phyloP scores from a whole-genome alignment of 2,888 invertebrate species.

The Drosophila affinis region DNA sequence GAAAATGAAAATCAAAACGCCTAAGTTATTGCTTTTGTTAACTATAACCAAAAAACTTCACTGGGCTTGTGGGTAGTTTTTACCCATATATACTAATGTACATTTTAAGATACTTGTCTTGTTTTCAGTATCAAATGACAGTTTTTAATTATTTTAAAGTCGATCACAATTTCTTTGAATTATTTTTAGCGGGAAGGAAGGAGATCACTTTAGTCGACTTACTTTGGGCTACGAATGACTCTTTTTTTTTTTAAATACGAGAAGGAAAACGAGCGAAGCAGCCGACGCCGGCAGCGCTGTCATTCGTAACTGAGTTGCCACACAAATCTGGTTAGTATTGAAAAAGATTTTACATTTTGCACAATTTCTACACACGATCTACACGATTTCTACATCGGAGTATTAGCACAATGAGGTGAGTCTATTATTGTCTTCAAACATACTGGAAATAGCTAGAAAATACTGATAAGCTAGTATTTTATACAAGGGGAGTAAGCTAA shows the following conservation, averaged over 20 bases:
- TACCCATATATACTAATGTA: not conserved
- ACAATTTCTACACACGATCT: too few species aligned
- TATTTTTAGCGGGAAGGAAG: not conserved
- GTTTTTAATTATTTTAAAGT: not conserved
- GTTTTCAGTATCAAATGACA: not conserved
- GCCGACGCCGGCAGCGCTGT: too few species aligned
- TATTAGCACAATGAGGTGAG: too few species aligned
- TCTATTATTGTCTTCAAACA: too few species aligned
- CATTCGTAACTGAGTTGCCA: too few species aligned
- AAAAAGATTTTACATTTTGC: too few species aligned
- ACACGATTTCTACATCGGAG: too few species aligned
- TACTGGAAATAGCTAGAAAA: too few species aligned
- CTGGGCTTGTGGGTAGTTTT: constrained; percentile 2
- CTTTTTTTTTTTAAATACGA: not conserved
- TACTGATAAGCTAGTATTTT: too few species aligned
- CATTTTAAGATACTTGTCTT: not conserved
- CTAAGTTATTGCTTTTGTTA: not conserved
- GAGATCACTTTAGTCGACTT: not conserved
- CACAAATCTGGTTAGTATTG: too few species aligned
- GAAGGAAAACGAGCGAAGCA: too few species aligned
- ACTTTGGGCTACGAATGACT: constrained; percentile 1
- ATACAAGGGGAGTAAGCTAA: too few species aligned
- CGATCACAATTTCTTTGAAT: not conserved
- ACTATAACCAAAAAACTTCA: not conserved
- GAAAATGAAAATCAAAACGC: not conserved